Evolutionary conservation across 2,797 vertebrate genomes (phyloP).

Genomic region (Dryobates pubescens): DNA sequence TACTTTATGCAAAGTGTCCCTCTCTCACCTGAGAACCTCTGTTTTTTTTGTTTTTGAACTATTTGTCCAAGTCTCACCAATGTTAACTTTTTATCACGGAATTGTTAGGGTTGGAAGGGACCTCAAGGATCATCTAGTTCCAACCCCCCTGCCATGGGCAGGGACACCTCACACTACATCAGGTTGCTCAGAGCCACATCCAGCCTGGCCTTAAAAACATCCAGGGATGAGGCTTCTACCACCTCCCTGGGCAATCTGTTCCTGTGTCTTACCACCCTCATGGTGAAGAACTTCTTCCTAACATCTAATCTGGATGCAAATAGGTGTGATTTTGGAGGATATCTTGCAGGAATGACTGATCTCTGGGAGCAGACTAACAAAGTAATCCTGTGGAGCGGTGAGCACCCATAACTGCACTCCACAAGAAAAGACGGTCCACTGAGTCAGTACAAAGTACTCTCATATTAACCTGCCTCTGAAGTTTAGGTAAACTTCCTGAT

Average conservation of each 20-base stretch:
- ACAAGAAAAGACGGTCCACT: neutral
- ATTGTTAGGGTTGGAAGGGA: too few species aligned
- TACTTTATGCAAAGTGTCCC: neutral
- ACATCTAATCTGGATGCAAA: neutral
- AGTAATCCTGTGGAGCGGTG: accelerated
- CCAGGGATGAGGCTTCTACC: too few species aligned
- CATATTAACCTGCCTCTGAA: slow-evolving; percentile 47
- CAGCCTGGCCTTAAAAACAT: too few species aligned
- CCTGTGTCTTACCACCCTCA: too few species aligned
- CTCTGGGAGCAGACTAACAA: neutral
- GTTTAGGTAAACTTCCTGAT: slow-evolving; percentile 56
- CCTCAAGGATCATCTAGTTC: too few species aligned
- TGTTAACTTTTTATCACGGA: neutral
- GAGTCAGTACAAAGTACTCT: neutral
- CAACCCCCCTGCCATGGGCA: too few species aligned
- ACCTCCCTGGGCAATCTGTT: too few species aligned
- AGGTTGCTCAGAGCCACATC: too few species aligned
- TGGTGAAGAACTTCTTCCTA: too few species aligned
- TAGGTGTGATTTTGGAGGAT: accelerated
- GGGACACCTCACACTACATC: too few species aligned
- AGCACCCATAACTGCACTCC: neutral
- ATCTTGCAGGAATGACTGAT: neutral
- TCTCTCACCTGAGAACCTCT: neutral
- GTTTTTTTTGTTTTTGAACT: neutral
- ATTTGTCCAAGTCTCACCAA: neutral